Evolutionary conservation across 2,888 invertebrate species (phyloP), one percentile per base, ranked within the genome.

Genomic region (Dichetophora obliterata): DNA sequence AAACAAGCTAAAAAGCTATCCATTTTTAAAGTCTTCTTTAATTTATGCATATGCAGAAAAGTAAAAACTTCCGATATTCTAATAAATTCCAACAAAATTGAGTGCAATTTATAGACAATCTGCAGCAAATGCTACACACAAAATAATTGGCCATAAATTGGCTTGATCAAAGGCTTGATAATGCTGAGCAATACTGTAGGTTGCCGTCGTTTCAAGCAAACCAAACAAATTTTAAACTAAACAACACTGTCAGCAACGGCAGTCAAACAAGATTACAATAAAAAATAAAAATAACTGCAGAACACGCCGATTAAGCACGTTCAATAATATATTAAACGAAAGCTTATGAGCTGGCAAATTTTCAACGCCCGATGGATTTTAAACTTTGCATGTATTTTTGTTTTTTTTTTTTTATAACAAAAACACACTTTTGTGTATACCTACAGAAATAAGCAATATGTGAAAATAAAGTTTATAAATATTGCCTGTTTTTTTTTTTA

Each of bases 401-500:
- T 19, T 19, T 54, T 54, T 1, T 54, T 3, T n/a, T 19, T 52
- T 37, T 43, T 11, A 1, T 43, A 2, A n/a, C 3, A 54, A 54
- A 19, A 19, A 54, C 37, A 37, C 37, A 37, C 5, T 3, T 31
- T 37, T 6, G 8, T 8, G 8, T 6, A 37, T 8, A 37, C 1
- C 1, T 37, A 37, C 5, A 37, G 4, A 37, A 37, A 37, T 37
- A 63, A 63, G 3, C 24, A 24, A 5, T 68, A 31, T 31, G 34
- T 3, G 54, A 31, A 52, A 54, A 37, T 31, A 1, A 8, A 6
- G 37, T 8, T n/a, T n/a, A n/a, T 37, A 37, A 37, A 8, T 37
- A 8, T 37, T 37, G 37, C 43, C 3, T 34, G n/a, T 72, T 61
- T 69, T 14, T 69, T 68, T 74, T 66, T 34, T 66, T 48, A 11